A percentile compares a stretch with the other conserved stretches of the same genome.
phyloP scores from a whole-genome alignment of 2,113 vertebrate genomes.

The Regulus satrapa region DNA sequence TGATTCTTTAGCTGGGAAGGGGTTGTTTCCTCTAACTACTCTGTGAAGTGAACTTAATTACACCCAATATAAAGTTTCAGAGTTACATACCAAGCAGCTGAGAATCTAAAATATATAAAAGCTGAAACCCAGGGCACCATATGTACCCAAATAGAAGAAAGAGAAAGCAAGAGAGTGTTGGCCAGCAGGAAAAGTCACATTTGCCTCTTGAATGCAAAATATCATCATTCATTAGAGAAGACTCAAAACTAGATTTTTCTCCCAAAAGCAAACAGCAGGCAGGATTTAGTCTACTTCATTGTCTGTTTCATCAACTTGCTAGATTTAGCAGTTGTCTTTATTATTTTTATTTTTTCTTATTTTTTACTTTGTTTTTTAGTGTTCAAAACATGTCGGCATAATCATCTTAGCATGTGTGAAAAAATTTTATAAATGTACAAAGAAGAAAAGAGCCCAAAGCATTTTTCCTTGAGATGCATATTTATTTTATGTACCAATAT shows the following conservation, averaged over 20 bases:
- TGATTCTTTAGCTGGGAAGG: no score
- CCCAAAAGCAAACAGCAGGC: neutral
- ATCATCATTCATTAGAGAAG: slow-evolving; percentile 28
- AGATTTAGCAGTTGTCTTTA: neutral
- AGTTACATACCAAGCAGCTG: no score
- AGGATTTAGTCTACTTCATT: neutral
- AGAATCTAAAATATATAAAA: no score
- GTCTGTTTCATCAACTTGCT: neutral
- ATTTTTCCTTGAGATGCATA: neutral
- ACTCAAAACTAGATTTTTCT: neutral
- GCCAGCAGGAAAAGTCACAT: slow-evolving; percentile 5
- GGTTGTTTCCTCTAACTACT: no score
- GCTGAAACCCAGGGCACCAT: no score
- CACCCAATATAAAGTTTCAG: no score
- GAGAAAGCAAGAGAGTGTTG: neutral
- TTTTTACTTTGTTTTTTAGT: neutral
- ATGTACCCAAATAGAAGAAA: neutral
- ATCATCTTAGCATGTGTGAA: neutral
- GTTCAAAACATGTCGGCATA: neutral
- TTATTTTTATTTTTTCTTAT: accelerated
- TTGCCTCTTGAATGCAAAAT: slow-evolving; percentile 22
- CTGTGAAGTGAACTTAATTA: no score
- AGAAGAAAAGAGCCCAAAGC: neutral
- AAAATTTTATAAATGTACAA: neutral
- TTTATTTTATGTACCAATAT: neutral